Percentiles rank a stretch among this genome's conserved stretches.
Conservation (phyloP, 2,888 invertebrate genomes). For the Papilio demoleus region DNA sequence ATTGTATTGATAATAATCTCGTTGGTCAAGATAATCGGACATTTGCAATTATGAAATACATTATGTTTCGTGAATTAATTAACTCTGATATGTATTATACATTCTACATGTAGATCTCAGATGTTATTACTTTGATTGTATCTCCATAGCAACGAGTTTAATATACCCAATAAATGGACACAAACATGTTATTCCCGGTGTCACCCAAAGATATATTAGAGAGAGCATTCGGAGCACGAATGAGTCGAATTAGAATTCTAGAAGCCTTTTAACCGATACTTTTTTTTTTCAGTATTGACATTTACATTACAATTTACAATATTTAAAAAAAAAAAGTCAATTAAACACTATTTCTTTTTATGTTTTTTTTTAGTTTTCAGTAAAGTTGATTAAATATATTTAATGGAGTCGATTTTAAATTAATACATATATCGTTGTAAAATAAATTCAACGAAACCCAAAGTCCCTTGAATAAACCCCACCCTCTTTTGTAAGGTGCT, state of each 20-base stretch:
- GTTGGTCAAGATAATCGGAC: conserved; percentile 18
- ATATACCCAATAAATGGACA: background rate
- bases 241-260: no score
- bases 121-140: conserved; percentile 1
- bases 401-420: no score
- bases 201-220: no score
- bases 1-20: conserved; percentile 1
- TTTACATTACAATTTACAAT: no score
- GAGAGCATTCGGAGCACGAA: no score
- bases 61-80: conserved; percentile 31
- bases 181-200: no score
- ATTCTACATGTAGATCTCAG: conserved; percentile 1
- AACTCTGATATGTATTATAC: conserved; percentile 16
- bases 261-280: no score
- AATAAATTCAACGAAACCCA: background rate
- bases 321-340: no score
- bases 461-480: background rate
- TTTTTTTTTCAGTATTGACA: no score
- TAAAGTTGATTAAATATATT: no score
- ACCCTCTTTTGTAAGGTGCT: conserved; percentile 5
- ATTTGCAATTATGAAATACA: conserved; percentile 20
- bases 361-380: no score
- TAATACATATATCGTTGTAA: background rate
- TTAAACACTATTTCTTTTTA: no score
- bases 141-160: conserved; percentile 13